Evolutionary conservation across 1,140 invertebrate species (phyloP).

Genomic region (Amphibalanus amphitrite): DNA sequence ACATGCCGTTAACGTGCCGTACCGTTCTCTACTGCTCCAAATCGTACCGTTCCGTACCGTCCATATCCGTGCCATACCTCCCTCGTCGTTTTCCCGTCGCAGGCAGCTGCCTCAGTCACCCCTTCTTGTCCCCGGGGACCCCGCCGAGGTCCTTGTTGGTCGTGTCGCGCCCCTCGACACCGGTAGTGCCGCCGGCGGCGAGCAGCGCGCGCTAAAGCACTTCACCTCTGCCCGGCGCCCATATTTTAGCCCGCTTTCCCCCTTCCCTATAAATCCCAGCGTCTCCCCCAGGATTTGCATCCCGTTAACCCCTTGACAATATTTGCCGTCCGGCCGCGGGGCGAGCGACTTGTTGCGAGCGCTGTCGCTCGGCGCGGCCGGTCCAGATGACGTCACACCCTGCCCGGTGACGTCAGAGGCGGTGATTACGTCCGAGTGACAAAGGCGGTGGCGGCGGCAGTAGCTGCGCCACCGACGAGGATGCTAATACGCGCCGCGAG

Average conservation of each 20-base stretch:
- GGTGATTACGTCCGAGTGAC: no score
- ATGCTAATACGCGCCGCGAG: background rate
- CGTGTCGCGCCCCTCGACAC: background rate
- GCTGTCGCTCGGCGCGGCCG: background rate
- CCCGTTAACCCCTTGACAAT: conserved; percentile 1
- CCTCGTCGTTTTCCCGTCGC: no score
- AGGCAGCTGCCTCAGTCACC: no score
- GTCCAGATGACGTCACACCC: background rate
- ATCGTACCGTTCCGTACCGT: no score
- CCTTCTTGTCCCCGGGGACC: background rate
- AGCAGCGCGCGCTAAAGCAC: background rate
- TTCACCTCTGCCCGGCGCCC: background rate
- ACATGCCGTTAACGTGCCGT: no score
- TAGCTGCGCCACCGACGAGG: background rate
- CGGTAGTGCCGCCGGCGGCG: no score
- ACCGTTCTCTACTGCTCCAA: no score
- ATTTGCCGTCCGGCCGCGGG: background rate
- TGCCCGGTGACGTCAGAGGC: background rate
- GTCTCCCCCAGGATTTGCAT: background rate
- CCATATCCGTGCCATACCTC: no score
- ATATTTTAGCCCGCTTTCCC: background rate
- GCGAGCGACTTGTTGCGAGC: background rate
- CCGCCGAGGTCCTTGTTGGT: background rate
- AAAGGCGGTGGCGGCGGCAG: no score
- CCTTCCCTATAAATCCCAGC: background rate